Conservation (phyloP, 2,888 invertebrate species). For the Polydrusus tereticollis region DNA sequence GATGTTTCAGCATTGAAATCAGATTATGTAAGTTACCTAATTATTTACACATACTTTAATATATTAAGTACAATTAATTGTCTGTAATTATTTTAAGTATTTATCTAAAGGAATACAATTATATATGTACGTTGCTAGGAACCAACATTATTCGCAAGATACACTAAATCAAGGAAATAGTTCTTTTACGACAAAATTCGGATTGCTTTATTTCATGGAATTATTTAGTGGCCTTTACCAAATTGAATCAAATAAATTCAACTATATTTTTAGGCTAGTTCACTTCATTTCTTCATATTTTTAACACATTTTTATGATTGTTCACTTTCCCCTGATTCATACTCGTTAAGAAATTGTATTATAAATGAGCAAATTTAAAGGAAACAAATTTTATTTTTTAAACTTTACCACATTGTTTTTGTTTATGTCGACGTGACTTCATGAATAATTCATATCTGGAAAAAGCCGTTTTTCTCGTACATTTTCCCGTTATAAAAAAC, state of each 20-base stretch:
- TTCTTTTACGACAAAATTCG: neutral
- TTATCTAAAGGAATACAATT: too few relatives aligned
- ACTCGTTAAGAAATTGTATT: too few relatives aligned
- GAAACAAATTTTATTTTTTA: neutral
- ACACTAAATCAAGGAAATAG: neutral
- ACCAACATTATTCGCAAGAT: neutral
- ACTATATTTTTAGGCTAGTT: too few relatives aligned
- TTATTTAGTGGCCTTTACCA: neutral
- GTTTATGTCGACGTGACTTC: neutral
- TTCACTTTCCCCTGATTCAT: too few relatives aligned
- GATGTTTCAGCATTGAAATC: too few relatives aligned
- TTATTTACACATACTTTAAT: too few relatives aligned
- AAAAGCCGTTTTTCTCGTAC: neutral
- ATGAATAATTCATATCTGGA: neutral
- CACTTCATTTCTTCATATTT: too few relatives aligned
- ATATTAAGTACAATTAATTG: too few relatives aligned
- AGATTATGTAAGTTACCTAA: too few relatives aligned
- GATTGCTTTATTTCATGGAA: neutral
- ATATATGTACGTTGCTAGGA: neutral
- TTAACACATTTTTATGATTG: too few relatives aligned
- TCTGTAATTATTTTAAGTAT: too few relatives aligned
- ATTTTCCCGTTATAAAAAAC: neutral
- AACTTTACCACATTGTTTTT: conserved; percentile 2
- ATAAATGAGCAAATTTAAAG: neutral
- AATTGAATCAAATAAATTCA: neutral